Conservation (phyloP, 1,140 invertebrate species). For the Halesus radiatus region DNA sequence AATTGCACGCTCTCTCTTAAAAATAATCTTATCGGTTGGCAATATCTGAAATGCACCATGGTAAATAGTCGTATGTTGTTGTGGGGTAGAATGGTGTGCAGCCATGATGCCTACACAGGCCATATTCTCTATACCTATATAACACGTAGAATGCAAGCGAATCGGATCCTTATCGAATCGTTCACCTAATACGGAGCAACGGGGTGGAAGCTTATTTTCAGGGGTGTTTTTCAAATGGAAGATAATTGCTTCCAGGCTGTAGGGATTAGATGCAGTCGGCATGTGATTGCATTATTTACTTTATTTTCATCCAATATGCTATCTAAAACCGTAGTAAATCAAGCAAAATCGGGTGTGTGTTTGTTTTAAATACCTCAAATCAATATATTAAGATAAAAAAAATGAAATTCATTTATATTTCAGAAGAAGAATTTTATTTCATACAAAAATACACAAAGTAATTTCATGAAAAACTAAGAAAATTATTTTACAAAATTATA, state of each 20-base stretch:
- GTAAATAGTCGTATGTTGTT: slow-evolving; percentile 4
- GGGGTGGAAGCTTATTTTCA: slow-evolving; percentile 7
- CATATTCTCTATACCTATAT: too few species aligned
- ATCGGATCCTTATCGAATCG: slow-evolving; percentile 16
- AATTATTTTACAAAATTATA: slow-evolving; percentile 27
- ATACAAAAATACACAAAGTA: slow-evolving; percentile 22
- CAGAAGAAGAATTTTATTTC: slow-evolving; percentile 18
- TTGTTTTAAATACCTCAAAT: too few species aligned
- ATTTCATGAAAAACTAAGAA: neutral
- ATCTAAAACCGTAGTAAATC: too few species aligned
- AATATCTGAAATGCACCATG: neutral
- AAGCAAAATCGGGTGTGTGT: too few species aligned
- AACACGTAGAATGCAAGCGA: slow-evolving; percentile 16
- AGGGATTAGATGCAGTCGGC: neutral
- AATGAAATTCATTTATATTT: neutral
- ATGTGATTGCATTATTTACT: neutral
- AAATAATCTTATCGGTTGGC: too few species aligned
- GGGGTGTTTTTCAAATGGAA: slow-evolving; percentile 1
- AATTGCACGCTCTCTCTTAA: too few species aligned
- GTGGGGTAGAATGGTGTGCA: neutral
- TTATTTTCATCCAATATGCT: neutral
- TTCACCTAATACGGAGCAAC: slow-evolving; percentile 7
- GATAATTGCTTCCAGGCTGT: neutral
- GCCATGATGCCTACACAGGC: too few species aligned
- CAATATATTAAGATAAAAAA: too few species aligned